These are phyloP conservation scores for Leucopsar rothschildi DNA, from an alignment of 2,113 vertebrate species.

Conservation along the genomic window DNA sequence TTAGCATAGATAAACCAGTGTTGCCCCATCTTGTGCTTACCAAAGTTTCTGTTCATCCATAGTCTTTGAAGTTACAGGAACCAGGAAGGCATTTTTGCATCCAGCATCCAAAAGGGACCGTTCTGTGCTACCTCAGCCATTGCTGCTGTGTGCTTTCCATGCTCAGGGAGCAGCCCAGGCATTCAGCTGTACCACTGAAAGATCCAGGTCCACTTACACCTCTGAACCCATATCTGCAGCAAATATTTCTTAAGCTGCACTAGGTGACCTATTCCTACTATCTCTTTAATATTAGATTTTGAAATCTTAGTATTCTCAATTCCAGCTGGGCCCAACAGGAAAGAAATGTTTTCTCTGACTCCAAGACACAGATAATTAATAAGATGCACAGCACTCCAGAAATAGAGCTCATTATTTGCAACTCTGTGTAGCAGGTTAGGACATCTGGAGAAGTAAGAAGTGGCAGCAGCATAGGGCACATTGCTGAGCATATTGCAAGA, in stretches of 20 bases:
- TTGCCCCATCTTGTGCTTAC: neutral
- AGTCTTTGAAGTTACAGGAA: neutral
- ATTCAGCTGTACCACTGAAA: neutral
- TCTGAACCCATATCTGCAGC: neutral
- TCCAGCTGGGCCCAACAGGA: conserved; percentile 9
- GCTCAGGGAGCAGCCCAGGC: neutral
- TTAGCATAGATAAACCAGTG: neutral
- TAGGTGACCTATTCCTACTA: neutral
- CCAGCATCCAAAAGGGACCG: neutral
- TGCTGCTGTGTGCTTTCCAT: accelerated
- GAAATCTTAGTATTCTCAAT: neutral
- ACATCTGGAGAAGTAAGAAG: neutral
- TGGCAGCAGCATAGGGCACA: neutral
- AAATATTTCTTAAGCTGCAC: neutral
- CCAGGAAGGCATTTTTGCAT: neutral
- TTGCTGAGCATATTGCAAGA: neutral
- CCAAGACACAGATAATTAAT: neutral
- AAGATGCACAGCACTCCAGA: conserved; percentile 17
- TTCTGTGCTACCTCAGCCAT: neutral
- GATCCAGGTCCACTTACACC: accelerated
- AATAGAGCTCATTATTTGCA: conserved; percentile 34
- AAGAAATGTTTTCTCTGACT: neutral
- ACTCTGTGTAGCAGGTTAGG: neutral
- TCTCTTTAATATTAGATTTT: neutral
- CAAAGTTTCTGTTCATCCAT: neutral